A percentile compares a stretch with the other conserved stretches of the same genome.
Evolutionary conservation across 2,888 invertebrate genomes (phyloP).

Genomic region (Trissoscelio sp.): DNA sequence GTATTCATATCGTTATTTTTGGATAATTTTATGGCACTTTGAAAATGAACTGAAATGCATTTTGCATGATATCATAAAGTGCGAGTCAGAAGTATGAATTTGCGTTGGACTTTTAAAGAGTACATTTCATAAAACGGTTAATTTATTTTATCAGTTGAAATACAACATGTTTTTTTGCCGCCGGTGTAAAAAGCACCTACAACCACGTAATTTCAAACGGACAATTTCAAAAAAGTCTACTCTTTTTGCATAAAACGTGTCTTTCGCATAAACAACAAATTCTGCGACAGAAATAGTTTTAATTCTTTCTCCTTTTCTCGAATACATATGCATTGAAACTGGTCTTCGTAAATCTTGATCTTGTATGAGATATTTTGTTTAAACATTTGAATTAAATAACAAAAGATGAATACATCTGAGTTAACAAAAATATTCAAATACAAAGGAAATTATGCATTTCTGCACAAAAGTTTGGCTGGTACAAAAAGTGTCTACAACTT

Average conservation of each 20-base stretch:
- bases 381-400: no score
- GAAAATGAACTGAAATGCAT: not conserved
- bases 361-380: not conserved
- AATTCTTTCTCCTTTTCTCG: not conserved
- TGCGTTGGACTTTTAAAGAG: slow-evolving; percentile 31
- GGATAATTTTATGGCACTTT: not conserved
- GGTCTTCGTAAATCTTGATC: not conserved
- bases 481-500: not conserved
- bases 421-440: not conserved
- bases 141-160: slow-evolving; percentile 50
- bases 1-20: not conserved
- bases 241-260: slow-evolving; percentile 9
- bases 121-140: slow-evolving; percentile 17
- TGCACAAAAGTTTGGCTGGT: not conserved
- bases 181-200: not conserved
- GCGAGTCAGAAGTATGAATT: slow-evolving; percentile 10
- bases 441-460: no score
- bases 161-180: slow-evolving; percentile 24
- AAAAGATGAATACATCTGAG: slow-evolving; percentile 13
- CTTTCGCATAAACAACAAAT: slow-evolving; percentile 17
- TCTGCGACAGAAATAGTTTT: slow-evolving; percentile 9
- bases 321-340: slow-evolving; percentile 4
- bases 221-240: not conserved
- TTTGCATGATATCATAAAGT: slow-evolving; percentile 23
- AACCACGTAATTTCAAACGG: slow-evolving; percentile 20